A percentile compares a stretch with the other conserved stretches of the same genome.
Conservation (phyloP, 2,888 invertebrate species). For the Lepidocyrtinus sp. region DNA sequence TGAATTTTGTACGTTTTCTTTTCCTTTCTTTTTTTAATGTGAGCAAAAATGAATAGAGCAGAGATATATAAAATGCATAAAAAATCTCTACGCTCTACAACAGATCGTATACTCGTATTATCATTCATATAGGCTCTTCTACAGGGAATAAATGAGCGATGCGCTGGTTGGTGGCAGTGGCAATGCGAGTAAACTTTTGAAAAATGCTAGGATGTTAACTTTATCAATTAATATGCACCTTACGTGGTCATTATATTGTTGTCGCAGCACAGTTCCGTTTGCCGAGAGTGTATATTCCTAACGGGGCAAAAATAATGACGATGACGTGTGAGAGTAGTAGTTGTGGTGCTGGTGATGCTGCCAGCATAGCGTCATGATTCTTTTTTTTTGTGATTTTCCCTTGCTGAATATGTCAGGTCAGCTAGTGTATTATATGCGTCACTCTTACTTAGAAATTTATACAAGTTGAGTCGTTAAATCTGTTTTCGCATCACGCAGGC, state of each 20-base stretch:
- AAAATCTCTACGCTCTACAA: too few species aligned
- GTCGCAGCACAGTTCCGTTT: conserved; percentile 35
- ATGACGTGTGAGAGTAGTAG: not conserved
- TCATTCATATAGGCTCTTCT: too few species aligned
- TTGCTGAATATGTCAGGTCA: not conserved
- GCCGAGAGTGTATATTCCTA: conserved; percentile 19
- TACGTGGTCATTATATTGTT: conserved; percentile 40
- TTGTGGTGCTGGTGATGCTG: not conserved
- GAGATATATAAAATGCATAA: too few species aligned
- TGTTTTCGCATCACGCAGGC: not conserved
- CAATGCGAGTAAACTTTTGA: not conserved
- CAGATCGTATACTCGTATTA: too few species aligned
- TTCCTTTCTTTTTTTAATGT: too few species aligned
- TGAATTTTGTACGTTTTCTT: too few species aligned
- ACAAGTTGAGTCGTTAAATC: not conserved
- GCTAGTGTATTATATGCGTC: not conserved
- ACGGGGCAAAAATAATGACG: not conserved
- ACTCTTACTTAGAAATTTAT: not conserved
- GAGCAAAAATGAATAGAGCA: too few species aligned
- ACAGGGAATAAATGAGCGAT: not conserved
- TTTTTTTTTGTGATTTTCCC: not conserved
- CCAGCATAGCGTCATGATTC: not conserved
- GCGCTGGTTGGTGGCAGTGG: not conserved
- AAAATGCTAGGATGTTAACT: not conserved
- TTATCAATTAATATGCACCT: conserved; percentile 49